Base-by-base conservation (phyloP, 2,888 invertebrate genomes). In the Mythimna impura region DNA sequence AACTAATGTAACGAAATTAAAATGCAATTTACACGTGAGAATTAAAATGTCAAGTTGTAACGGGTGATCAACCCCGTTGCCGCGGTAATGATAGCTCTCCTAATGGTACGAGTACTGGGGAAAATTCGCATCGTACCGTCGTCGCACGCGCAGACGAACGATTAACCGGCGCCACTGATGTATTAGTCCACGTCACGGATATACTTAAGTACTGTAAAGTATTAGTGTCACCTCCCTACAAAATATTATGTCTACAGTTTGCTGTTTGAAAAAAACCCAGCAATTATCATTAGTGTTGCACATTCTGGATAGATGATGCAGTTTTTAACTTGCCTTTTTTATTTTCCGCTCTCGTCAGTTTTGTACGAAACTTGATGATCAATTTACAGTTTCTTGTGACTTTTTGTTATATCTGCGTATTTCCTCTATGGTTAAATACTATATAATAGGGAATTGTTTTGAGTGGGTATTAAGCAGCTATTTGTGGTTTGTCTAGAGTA, bases 1-100 rank as follows among this genome's bases (percentile, higher is more conserved):
- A 87, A 84, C 36, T 82, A 84, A 77, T 67, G 80, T 80, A 77
- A 85, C 65, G 10, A 72, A 85, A 87, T 90, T 91, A 88, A 91
- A 91, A 91, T 89, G 84, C 84, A 86, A 89, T 91, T 89, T 89
- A 84, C 85, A 79, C 81, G 79, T 81, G 79, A 83, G 85, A 86
- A 89, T 88, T 86, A 87, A 90, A 88, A 87, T 89, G 89, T 87
- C 83, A 83, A 89, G 91, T 90, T 89, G 85, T 87, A 86, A 86
- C 87, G 83, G 87, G 89, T 88, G 91, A 92, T 91, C 93, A 93
- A 91, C 92, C 91, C 93, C 91, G 95, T 94, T 94, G 94, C 94
- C 93, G 88, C 84, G 88, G 89, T 94, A 95, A 95, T 95, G 94
- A 95, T 92, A 94, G 94, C 93, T 95, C 94, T 94, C 94, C 93